Conservation (phyloP, 2,797 vertebrate species). For the Danio albolineatus region DNA sequence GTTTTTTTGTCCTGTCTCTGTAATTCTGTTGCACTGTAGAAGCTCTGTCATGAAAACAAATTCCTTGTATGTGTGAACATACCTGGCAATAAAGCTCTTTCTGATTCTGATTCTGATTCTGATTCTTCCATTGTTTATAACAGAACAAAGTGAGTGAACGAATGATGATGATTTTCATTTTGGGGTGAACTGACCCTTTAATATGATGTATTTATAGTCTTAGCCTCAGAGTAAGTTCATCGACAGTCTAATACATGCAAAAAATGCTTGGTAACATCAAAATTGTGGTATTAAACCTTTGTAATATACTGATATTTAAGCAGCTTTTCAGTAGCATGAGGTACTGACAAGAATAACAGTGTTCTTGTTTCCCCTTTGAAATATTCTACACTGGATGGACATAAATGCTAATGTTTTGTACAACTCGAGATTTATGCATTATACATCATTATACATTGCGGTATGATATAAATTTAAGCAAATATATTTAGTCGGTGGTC, state of each 20-base stretch:
- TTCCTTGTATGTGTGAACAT: too few species aligned
- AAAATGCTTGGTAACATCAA: not conserved
- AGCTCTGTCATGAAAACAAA: too few species aligned
- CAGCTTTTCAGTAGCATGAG: not conserved
- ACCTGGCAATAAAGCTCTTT: too few species aligned
- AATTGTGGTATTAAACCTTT: not conserved
- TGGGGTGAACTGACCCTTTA: too few species aligned
- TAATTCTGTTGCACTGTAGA: too few species aligned
- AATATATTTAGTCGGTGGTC: not conserved
- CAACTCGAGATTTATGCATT: not conserved
- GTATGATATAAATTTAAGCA: not conserved
- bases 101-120: too few species aligned
- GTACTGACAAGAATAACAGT: not conserved
- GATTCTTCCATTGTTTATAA: too few species aligned
- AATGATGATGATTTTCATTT: too few species aligned
- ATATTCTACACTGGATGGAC: not conserved
- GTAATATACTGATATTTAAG: not conserved
- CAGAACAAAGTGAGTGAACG: too few species aligned
- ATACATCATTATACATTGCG: not conserved
- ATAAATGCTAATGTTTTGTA: not conserved
- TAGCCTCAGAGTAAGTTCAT: not conserved
- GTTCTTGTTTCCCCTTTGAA: not conserved
- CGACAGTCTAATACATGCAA: not conserved
- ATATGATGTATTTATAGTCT: constrained; percentile 38
- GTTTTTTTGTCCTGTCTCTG: too few species aligned